Evolutionary conservation across 2,888 invertebrate genomes (phyloP), one percentile per base, ranked within the genome.

Genomic region (Parelbella ahira): DNA sequence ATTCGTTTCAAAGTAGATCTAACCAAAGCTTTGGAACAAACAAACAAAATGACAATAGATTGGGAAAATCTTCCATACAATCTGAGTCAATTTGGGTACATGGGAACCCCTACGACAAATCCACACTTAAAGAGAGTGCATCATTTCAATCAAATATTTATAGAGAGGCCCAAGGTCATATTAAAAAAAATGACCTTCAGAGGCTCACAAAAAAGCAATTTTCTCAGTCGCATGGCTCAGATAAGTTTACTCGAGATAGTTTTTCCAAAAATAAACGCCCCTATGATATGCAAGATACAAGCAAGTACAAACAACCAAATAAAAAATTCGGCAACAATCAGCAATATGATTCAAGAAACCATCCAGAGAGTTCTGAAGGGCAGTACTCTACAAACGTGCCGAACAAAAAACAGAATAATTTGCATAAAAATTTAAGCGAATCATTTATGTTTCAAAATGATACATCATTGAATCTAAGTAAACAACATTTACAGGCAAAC

Each of bases 321-420:
- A 41, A 33, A 20, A 41, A 41, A 7, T 27, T 33, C n/a, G 24
- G 25, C 5, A 19, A 13, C 20, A 32, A 20, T 15, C 27, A 33
- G 10, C 25, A 33, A n/a, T 27, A 7, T 21, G 10, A 41, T 20
- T 13, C 18, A 0, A 37, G 10, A 23, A 15, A 8, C 1, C 4
- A 27, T 1, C 13, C 9, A 18, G 18, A 4, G 18, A 6, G n/a
- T 12, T 19, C 25, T 24, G 25, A 19, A 8, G 15, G 24, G 1
- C 11, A 13, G 3, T n/a, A 12, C 15, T 15, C 15, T 15, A 4
- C 3, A 15, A 15, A 15, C 15, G n/a, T n/a, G n/a, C n/a, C n/a
- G n/a, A n/a, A n/a, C n/a, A n/a, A n/a, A n/a, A n/a, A n/a, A n/a
- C n/a, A n/a, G n/a, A n/a, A n/a, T n/a, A n/a, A n/a, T n/a, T n/a